Evolutionary conservation across 2,888 invertebrate genomes (phyloP).

Genomic region (Ochropleura leucogaster): DNA sequence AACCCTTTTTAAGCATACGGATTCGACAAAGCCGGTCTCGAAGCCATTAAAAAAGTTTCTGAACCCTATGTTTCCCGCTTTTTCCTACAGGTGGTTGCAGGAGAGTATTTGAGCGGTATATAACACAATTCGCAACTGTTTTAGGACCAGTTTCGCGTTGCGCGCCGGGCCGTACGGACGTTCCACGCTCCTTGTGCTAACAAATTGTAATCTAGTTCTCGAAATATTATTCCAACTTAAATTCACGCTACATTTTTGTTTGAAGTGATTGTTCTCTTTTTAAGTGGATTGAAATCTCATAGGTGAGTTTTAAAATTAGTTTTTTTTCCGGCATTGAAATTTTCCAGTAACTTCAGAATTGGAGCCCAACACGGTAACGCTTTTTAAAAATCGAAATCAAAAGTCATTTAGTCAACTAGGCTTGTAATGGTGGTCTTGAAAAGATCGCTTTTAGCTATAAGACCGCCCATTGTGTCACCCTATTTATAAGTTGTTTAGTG

Average conservation of each 20-base stretch:
- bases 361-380: not conserved
- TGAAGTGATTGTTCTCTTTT: constrained; percentile 54
- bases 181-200: constrained; percentile 42
- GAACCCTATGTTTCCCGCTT: constrained; percentile 2
- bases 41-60: constrained; percentile 37
- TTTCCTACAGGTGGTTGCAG: constrained; percentile 69
- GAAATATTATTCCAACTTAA: constrained; percentile 42
- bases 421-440: too few relatives aligned
- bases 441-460: too few relatives aligned
- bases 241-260: constrained; percentile 29
- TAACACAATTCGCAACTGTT: constrained; percentile 68
- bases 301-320: constrained; percentile 40
- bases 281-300: constrained; percentile 49
- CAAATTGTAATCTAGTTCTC: constrained; percentile 43
- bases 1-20: not conserved
- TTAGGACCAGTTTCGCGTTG: constrained; percentile 63
- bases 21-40: constrained; percentile 1
- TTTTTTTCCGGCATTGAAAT: not conserved
- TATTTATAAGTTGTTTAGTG: too few relatives aligned
- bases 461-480: too few relatives aligned
- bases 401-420: too few relatives aligned
- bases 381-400: not conserved
- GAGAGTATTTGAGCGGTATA: constrained; percentile 57
- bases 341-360: not conserved
- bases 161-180: constrained; percentile 61